Evolutionary conservation across 64 coral and sea anemone genomes (phyloP), one percentile per base, ranked within the genome.

Genomic region (Porites lutea): DNA sequence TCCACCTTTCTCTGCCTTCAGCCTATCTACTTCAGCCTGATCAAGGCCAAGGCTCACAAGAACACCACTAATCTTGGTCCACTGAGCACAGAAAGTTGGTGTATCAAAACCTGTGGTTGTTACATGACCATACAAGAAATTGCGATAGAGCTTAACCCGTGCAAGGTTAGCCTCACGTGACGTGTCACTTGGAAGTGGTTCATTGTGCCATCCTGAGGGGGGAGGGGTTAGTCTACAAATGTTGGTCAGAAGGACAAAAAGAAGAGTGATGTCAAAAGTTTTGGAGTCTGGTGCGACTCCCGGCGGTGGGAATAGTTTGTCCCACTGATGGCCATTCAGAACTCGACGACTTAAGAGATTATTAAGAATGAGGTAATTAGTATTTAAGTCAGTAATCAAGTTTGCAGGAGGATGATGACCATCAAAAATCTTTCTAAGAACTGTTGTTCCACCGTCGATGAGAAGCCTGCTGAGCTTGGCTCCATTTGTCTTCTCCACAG

Each of bases 41-140:
- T 37, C 27, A 37, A 37, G 27, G 27, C 86, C 86, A 73, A 88
- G 86, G 13, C 68, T 51, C 18, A 88, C 52, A 37, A 88, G 66
- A 46, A 59, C 70, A 75, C 20, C 3, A 61, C 70, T 75, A 44
- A 88, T 76, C 6, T 88, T 27, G 3, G 58, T 59, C 86, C 86
- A 88, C 13, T 51, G 45, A 2, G 14, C 12, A 12, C 44, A 20
- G 46, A 88, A 88, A 45, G 44, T 52, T 22, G 65, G 8, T 22
- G 18, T 18, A 13, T 70, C 51, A 15, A 86, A 14, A 13, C 60
- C 37, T 20, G 62, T 71, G 23, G 16, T 54, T 13, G 83, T 37
- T 4, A 71, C 19, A 20, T 86, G 83, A 37, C 27, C 27, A 37
- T 37, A 37, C 27, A 37, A 37, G 27, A 37, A 0, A 37, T 37